A percentile compares a stretch with the other conserved stretches of the same genome.
Conservation (phyloP, 2,113 vertebrate genomes). For the Pelobates fuscus region DNA sequence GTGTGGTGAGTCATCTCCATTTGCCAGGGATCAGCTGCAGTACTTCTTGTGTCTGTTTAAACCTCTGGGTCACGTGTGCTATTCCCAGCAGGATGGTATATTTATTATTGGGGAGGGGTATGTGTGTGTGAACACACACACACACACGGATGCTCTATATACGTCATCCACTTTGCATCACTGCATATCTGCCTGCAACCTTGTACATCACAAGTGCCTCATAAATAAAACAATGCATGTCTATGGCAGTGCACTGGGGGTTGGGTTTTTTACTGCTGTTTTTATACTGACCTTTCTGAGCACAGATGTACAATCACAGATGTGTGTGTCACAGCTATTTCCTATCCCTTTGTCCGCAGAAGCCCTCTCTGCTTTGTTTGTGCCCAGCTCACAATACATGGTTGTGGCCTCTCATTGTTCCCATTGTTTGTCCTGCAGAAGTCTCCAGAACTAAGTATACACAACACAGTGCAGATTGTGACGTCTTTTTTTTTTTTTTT, state of each 20-base stretch:
- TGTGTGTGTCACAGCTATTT: slow-evolving; percentile 43
- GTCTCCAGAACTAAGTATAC: slow-evolving; percentile 17
- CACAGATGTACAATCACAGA: slow-evolving; percentile 34
- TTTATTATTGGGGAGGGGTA: too few relatives aligned
- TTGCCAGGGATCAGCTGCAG: too few relatives aligned
- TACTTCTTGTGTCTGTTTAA: too few relatives aligned
- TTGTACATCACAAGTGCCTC: not conserved
- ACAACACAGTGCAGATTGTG: not conserved
- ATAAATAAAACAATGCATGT: not conserved
- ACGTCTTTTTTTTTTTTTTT: too few relatives aligned
- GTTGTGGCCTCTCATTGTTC: slow-evolving; percentile 3
- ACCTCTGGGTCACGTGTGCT: too few relatives aligned
- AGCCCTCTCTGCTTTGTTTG: slow-evolving; percentile 20
- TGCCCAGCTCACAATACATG: not conserved
- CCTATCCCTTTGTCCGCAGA: slow-evolving; percentile 16
- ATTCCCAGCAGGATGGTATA: too few relatives aligned
- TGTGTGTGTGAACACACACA: too few relatives aligned
- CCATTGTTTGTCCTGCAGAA: slow-evolving; percentile 21
- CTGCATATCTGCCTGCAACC: not conserved
- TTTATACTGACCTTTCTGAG: slow-evolving; percentile 14
- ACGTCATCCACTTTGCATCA: not conserved
- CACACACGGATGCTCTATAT: too few relatives aligned
- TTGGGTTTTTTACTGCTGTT: not conserved
- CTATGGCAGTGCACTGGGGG: not conserved
- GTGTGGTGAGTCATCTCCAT: too few relatives aligned